Evolutionary conservation across 2,113 vertebrate species (phyloP), one percentile per base, ranked within the genome.

Genomic region (Callipepla squamata): DNA sequence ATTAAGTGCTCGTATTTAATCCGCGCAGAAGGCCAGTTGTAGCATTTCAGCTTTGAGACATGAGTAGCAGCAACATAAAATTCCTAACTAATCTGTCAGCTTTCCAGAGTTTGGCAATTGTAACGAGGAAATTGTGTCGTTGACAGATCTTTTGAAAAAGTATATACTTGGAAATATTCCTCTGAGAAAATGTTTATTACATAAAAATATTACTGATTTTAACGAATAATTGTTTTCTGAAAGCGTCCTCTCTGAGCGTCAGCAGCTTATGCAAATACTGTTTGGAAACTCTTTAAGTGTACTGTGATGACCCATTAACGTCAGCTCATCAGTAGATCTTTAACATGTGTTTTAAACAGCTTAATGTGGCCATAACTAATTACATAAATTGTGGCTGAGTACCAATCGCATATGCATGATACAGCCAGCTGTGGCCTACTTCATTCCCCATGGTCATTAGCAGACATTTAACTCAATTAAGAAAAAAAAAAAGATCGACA

Each of bases 181-280:
- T 92, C 88, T 85, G 87, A 68, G 72, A 25, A 87, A 92, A 92
- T 89, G 61, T 7, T 2, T 40, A 67, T 87, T 92, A 79, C 25
- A 93, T 96, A 90, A 93, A 96, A 97, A 94, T 85, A 74, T 85
- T 72, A 42, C 25, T 81, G 40, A 38, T 67, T 86, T 88, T 70
- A 25, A 21, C 47, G 22, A 50, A 22, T 82, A 70, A 36, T 79
- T 73, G 63, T 91, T 91, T 95, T 88, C 89, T 87, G 5, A 51
- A 83, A 62, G 67, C 55, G 73, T 93, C 76, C 90, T 93, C 38
- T 83, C 91, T 91, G 30, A 63, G 32, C 90, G 17, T 45, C 50
- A 95, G 90, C 6, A 13, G 80, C 48, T 18, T 66, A 89, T 76
- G 86, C 62, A 16, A 51, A 81, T 70, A 23, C 50, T 70, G 6